Base-by-base conservation (phyloP, 2,797 vertebrate genomes). In the Selene dorsalis region DNA sequence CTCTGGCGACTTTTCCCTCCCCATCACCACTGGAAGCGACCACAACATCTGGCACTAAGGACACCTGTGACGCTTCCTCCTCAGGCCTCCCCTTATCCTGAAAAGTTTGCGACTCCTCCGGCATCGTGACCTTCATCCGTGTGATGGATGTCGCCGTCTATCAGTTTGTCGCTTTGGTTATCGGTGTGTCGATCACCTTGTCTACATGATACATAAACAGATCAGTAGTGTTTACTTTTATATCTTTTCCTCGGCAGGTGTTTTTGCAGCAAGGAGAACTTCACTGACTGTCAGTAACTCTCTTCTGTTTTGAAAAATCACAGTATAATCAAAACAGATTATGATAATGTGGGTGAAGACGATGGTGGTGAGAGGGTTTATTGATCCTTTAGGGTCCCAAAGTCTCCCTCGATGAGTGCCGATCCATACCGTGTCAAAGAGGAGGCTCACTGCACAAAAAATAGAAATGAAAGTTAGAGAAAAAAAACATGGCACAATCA, bases 41-140 rank as follows among this genome's bases (percentile, higher is more conserved):
- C 55, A 52, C 53, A 14, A 64, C 52, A 48, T 88, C 61, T 0
- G 88, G 88, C 57, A 74, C 56, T 0, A 56, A 26, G n/a, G 77
- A 38, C 58, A 22, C 76, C 53, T 26, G 67, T 0, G 69, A 43
- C 0, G 32, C 39, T 28, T 73, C 75, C 30, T 20, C 61, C 39
- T 48, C 79, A 5, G 67, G 39, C 30, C 7, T 57, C n/a, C n/a
- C 55, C 24, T 43, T 48, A 0, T 71, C 83, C 60, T 38, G 72
- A 30, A 61, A n/a, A 41, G 32, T 48, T 22, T 32, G 75, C 0
- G 81, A 71, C 58, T 89, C 28, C 11, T 83, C 86, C 32, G 85
- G 79, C 93, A 93, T 94, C 1, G 67, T 77, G 82, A 82, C 74
- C 65, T 22, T 26, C 74, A 62, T 22, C 22, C 6, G 57, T 24